phyloP scores from a whole-genome alignment of 2,888 invertebrate species.

The Plagodis pulveraria region DNA sequence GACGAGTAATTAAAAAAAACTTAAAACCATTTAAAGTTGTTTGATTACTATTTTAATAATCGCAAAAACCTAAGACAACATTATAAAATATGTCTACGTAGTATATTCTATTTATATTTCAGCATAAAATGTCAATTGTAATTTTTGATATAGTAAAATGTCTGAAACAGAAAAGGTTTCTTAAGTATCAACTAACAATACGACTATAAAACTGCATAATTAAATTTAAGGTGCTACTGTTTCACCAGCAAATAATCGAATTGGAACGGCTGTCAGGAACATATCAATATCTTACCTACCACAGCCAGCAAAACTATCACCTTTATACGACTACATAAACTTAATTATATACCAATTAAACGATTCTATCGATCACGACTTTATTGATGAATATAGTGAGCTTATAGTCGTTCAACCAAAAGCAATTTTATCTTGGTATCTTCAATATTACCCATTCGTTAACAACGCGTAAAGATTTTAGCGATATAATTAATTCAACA shows the following conservation, averaged over 20 bases:
- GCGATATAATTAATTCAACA: constrained; percentile 38
- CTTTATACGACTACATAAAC: constrained; percentile 21
- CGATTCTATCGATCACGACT: not conserved
- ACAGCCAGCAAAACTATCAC: constrained; percentile 23
- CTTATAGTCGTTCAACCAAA: constrained; percentile 3
- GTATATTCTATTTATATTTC: too few species aligned
- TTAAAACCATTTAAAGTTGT: too few species aligned
- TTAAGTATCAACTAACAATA: too few species aligned
- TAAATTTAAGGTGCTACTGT: constrained; percentile 2
- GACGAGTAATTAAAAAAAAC: too few species aligned
- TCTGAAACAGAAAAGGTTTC: too few species aligned
- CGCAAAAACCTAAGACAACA: too few species aligned
- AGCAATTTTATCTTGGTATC: not conserved
- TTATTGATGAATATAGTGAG: constrained; percentile 13
- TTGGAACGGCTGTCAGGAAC: constrained; percentile 14
- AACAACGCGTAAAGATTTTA: constrained; percentile 30
- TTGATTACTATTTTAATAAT: too few species aligned
- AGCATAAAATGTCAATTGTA: too few species aligned
- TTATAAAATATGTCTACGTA: too few species aligned
- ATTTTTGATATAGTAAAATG: too few species aligned
- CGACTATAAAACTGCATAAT: not conserved
- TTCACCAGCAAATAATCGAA: constrained; percentile 15
- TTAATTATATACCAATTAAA: constrained; percentile 17
- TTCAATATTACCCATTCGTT: constrained; percentile 4
- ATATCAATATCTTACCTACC: constrained; percentile 29